Evolutionary conservation across 2,888 invertebrate genomes (phyloP), one percentile per base, ranked within the genome.

Genomic region (Lithophane semibrunnea): DNA sequence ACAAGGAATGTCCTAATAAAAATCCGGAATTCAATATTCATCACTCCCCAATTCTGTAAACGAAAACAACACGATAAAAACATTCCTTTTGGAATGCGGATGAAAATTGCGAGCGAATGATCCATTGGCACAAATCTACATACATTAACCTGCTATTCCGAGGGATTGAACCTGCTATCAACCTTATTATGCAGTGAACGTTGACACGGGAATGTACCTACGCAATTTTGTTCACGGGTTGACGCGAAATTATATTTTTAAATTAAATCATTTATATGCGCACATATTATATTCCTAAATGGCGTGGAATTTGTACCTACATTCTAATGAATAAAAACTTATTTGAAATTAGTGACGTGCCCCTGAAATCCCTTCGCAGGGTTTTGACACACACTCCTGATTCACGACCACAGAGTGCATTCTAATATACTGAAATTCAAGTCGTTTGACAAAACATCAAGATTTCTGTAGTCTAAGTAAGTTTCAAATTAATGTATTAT

Each of bases 51-150:
- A 83, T 77, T 65, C 73, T 29, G 66, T 73, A 80, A 77, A 75
- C 71, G 61, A 79, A 77, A 81, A 75, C 77, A 82, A 75, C 75
- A 54, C 60, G 73, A 75, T 81, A 75, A 86, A 86, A 77, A 75
- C 65, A 72, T 79, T 77, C 68, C 42, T 60, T 77, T 52, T 74
- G 60, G 61, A 83, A 71, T 83, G 24, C 74, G 74, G 75, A 78
- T 83, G 71, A 80, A 79, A 83, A 79, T 70, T 65, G 76, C 73
- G 66, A 75, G 79, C 56, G 77, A 85, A 85, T 75, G 85, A 85
- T 83, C 69, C 81, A 81, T 83, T 77, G 73, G 75, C 75, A 81
- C 79, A 81, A 86, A 84, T 86, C 68, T 81, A 72, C 80, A 84
- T 80, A 77, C 64, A 82, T 84, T 86, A 79, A 77, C 66, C 76